Conservation (phyloP, 1,140 invertebrate species). For the Ostrea edulis region DNA sequence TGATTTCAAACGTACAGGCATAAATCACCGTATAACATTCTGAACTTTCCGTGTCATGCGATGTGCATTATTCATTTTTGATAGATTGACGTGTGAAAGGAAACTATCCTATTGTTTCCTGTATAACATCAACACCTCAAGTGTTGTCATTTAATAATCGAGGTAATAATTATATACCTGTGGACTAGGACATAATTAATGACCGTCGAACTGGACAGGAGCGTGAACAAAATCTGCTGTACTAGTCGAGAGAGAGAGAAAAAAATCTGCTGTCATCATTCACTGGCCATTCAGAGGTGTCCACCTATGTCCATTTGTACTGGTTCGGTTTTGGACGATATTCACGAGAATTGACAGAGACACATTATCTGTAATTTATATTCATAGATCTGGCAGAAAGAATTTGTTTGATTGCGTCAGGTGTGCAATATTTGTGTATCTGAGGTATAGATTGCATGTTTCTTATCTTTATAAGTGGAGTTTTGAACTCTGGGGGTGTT, state of each 20-base stretch:
- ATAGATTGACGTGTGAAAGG: neutral
- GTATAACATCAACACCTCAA: neutral
- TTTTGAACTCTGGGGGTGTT: no score
- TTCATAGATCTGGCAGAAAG: neutral
- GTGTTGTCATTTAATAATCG: constrained; percentile 23
- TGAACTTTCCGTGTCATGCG: neutral
- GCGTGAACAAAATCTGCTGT: constrained; percentile 1
- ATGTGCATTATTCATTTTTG: neutral
- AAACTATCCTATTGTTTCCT: neutral
- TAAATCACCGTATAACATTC: no score
- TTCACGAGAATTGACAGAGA: neutral
- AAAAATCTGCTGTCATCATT: neutral
- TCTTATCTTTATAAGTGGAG: neutral
- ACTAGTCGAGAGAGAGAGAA: neutral
- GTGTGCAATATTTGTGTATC: neutral
- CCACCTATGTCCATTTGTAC: neutral
- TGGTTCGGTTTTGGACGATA: neutral
- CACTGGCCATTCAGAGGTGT: neutral
- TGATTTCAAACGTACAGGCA: no score
- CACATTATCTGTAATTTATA: neutral
- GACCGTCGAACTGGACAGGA: neutral
- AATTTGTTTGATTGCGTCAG: neutral
- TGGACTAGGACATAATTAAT: neutral
- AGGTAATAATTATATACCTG: neutral
- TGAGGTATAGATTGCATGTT: neutral